Conservation (phyloP, 2,113 vertebrate species). For the Hassar affinis region DNA sequence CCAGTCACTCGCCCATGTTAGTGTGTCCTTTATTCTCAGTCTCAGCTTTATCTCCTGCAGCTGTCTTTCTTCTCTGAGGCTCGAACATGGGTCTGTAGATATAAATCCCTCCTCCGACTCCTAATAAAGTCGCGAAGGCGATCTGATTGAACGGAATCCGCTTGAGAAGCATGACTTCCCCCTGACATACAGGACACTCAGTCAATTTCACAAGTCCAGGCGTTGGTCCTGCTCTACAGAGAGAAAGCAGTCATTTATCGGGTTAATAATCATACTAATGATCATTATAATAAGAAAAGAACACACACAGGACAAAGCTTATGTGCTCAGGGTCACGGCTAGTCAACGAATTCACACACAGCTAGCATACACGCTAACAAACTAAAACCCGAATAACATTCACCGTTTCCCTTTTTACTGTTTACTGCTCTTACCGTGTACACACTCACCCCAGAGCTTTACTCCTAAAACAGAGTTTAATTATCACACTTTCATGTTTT, state of each 20-base stretch:
- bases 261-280: not conserved
- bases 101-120: constrained; percentile 82
- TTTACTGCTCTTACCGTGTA: too few relatives aligned
- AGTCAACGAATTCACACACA: not conserved
- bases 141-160: constrained; percentile 74
- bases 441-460: not conserved
- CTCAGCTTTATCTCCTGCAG: not conserved
- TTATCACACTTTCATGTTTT: not conserved
- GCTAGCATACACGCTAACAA: not conserved
- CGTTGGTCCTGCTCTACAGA: not conserved
- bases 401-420: not conserved
- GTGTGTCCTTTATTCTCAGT: not conserved
- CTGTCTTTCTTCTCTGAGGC: constrained; percentile 26
- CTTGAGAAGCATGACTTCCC: constrained; percentile 62
- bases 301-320: not conserved
- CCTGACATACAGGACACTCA: not conserved
- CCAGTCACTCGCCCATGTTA: not conserved
- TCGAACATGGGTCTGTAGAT: constrained; percentile 82
- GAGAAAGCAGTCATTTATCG: not conserved
- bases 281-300: too few relatives aligned
- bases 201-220: not conserved
- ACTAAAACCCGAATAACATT: not conserved
- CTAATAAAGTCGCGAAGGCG: constrained; percentile 70
- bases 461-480: not conserved
- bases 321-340: not conserved